Evolutionary conservation across 2,888 invertebrate genomes (phyloP).

Genomic region (Cerastis leucographa): DNA sequence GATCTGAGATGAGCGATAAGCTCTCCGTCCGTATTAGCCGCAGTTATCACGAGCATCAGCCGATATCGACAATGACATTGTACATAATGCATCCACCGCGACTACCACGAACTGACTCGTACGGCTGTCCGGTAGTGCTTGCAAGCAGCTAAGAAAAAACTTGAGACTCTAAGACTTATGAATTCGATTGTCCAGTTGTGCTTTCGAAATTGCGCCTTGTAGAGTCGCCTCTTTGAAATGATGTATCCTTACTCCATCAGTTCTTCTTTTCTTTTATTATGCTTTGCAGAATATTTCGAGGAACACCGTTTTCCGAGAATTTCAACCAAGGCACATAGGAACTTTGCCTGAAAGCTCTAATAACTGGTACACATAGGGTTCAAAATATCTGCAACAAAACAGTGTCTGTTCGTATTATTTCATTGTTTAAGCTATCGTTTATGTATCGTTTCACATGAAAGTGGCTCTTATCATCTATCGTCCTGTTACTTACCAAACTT

Average conservation of each 20-base stretch:
- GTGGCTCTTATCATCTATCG: background rate
- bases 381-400: background rate
- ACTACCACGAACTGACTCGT: slow-evolving; percentile 13
- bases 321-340: background rate
- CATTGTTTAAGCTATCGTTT: background rate
- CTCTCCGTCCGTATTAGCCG: slow-evolving; percentile 47
- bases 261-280: background rate
- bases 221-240: background rate
- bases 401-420: background rate
- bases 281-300: background rate
- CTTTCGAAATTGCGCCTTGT: background rate
- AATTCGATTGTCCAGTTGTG: background rate
- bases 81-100: slow-evolving; percentile 4
- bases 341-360: background rate
- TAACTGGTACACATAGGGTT: background rate
- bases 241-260: background rate
- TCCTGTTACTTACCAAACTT: background rate
- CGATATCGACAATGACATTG: slow-evolving; percentile 39
- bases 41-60: slow-evolving; percentile 50
- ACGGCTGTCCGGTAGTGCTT: background rate
- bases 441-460: no score
- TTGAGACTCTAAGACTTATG: background rate
- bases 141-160: background rate
- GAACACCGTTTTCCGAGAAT: background rate
- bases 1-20: slow-evolving; percentile 57